These are phyloP conservation scores for Latrodectus elegans DNA, from an alignment of 2,888 invertebrate genomes.

Conservation along the genomic window DNA sequence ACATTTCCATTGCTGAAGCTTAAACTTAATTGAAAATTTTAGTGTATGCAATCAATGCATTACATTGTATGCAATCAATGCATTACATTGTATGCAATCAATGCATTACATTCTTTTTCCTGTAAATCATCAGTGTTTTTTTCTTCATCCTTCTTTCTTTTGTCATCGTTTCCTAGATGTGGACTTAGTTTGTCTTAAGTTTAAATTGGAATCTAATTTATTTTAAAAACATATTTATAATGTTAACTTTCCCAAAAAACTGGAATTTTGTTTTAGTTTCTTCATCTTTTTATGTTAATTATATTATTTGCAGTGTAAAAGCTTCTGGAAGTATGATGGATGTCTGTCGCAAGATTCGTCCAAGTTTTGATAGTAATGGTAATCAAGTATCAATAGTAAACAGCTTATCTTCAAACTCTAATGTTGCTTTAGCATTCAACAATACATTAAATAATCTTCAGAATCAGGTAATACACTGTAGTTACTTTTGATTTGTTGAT, in stretches of 20 bases:
- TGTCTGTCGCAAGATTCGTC: conserved; percentile 79
- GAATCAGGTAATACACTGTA: conserved; percentile 73
- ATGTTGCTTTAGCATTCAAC: conserved; percentile 91
- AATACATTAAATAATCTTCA: conserved; percentile 80
- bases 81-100: not conserved
- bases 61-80: too few species aligned
- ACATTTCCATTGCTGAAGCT: too few species aligned
- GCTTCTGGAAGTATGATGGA: conserved; percentile 99
- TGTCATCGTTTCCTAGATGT: too few species aligned
- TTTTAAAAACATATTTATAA: too few species aligned
- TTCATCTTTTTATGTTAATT: not conserved
- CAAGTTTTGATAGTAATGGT: conserved; percentile 68
- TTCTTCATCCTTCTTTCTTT: too few species aligned
- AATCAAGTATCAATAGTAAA: conserved; percentile 78
- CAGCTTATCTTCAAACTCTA: conserved; percentile 85
- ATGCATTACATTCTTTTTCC: not conserved
- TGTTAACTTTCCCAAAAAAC: too few species aligned
- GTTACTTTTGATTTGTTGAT: not conserved
- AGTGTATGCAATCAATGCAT: too few species aligned
- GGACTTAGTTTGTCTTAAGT: too few species aligned
- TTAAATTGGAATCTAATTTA: too few species aligned
- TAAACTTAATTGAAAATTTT: too few species aligned
- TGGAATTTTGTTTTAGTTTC: too few species aligned
- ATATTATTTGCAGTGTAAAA: conserved; percentile 81
- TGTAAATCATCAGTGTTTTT: too few species aligned